phyloP scores from a whole-genome alignment of 2,797 vertebrate genomes.

The Anabacerthia variegaticeps region DNA sequence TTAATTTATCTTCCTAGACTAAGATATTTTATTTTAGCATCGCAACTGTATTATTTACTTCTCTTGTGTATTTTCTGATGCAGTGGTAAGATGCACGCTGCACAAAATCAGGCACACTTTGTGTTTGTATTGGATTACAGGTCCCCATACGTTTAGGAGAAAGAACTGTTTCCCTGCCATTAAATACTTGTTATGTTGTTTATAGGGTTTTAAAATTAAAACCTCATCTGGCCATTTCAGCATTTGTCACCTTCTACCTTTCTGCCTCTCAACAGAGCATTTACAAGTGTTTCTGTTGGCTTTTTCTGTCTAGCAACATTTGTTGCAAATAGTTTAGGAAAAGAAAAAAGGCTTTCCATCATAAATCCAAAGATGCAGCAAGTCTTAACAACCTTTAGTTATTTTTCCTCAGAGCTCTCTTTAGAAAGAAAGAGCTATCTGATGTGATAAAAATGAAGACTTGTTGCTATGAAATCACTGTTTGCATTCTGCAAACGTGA shows the following conservation, averaged over 20 bases:
- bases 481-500: background rate
- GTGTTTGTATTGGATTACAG: background rate
- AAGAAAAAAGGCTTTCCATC: conserved; percentile 3
- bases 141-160: background rate
- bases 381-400: conserved; percentile 36
- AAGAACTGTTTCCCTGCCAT: background rate
- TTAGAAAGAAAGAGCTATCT: background rate
- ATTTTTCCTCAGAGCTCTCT: conserved; percentile 24
- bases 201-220: conserved; percentile 50
- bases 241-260: background rate
- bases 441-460: conserved; percentile 26
- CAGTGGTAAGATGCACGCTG: background rate
- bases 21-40: background rate
- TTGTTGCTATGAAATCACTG: conserved; percentile 4
- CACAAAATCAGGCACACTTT: background rate
- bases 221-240: conserved; percentile 6
- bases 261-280: background rate
- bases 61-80: background rate
- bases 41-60: background rate
- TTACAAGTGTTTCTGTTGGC: conserved; percentile 25
- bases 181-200: conserved; percentile 21
- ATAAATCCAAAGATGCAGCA: conserved; percentile 39
- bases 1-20: background rate
- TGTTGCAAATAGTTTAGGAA: background rate
- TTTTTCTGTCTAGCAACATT: conserved; percentile 47